Percentiles rank a stretch among this genome's conserved stretches.
Evolutionary conservation across 2,888 invertebrate species (phyloP).

Genomic region (Euphydryas editha): DNA sequence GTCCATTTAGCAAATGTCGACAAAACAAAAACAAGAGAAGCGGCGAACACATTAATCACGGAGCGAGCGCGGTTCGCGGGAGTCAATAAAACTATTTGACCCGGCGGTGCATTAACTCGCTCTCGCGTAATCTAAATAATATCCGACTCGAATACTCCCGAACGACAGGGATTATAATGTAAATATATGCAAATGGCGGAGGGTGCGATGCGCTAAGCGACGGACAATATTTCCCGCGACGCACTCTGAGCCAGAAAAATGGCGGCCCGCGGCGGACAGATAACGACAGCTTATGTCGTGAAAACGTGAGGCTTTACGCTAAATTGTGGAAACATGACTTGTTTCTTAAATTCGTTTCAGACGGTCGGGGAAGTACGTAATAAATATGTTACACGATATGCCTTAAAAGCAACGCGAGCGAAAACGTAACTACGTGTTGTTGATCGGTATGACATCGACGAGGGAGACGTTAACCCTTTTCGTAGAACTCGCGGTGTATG

Average conservation of each 20-base stretch:
- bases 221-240: constrained; percentile 49
- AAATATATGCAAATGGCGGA: constrained; percentile 73
- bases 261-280: constrained; percentile 52
- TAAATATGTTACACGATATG: constrained; percentile 45
- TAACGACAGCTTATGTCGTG: constrained; percentile 69
- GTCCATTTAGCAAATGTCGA: constrained; percentile 28
- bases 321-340: constrained; percentile 70
- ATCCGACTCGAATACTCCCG: constrained; percentile 50
- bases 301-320: constrained; percentile 64
- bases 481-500: not conserved
- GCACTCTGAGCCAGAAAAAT: constrained; percentile 55
- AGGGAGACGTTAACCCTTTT: not conserved
- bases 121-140: constrained; percentile 50
- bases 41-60: constrained; percentile 33
- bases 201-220: constrained; percentile 51
- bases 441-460: not conserved
- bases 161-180: constrained; percentile 72
- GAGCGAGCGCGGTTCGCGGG: constrained; percentile 25
- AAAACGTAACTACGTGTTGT: not conserved
- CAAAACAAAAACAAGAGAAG: constrained; percentile 34
- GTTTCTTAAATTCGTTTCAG: constrained; percentile 53
- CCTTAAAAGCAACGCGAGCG: constrained; percentile 11
- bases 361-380: constrained; percentile 51
- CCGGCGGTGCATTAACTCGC: constrained; percentile 44
- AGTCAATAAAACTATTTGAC: constrained; percentile 48